Evolutionary conservation across 2,888 invertebrate genomes (phyloP).

Genomic region (Incurvaria masculella): DNA sequence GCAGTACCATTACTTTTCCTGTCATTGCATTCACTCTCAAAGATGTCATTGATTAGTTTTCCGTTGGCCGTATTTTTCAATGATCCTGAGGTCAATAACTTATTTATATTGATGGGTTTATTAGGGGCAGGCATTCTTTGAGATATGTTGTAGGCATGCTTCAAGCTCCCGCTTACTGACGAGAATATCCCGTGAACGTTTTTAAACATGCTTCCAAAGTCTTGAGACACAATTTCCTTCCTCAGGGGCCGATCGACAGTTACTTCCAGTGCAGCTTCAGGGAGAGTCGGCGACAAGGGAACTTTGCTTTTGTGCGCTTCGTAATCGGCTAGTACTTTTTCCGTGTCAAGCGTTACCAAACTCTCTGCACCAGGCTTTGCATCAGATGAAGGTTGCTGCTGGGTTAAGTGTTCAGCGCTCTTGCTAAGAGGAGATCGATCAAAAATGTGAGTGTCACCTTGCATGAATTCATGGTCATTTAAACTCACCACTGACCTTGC

Average conservation of each 20-base stretch:
- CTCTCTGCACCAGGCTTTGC: slow-evolving; percentile 24
- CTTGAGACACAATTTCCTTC: slow-evolving; percentile 41
- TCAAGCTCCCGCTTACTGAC: slow-evolving; percentile 43
- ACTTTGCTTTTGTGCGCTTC: slow-evolving; percentile 33
- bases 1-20: background rate
- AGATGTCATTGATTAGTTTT: slow-evolving; percentile 44
- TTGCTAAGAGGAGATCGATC: slow-evolving; percentile 28
- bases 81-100: slow-evolving; percentile 9
- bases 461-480: slow-evolving; percentile 22
- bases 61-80: slow-evolving; percentile 23
- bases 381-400: background rate
- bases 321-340: slow-evolving; percentile 35
- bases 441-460: slow-evolving; percentile 18
- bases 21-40: slow-evolving; percentile 28
- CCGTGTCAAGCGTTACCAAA: slow-evolving; percentile 30
- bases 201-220: slow-evolving; percentile 44
- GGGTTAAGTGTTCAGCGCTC: slow-evolving; percentile 38
- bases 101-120: slow-evolving; percentile 16
- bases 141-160: slow-evolving; percentile 38
- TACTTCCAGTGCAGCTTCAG: slow-evolving; percentile 15
- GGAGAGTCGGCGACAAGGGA: slow-evolving; percentile 32
- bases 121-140: slow-evolving; percentile 26
- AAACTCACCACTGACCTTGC: slow-evolving; percentile 33
- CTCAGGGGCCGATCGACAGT: too few species aligned
- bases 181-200: slow-evolving; percentile 52